These are phyloP conservation scores for Hippocampus zosterae DNA, from an alignment of 2,113 vertebrate genomes.

Conservation along the genomic window DNA sequence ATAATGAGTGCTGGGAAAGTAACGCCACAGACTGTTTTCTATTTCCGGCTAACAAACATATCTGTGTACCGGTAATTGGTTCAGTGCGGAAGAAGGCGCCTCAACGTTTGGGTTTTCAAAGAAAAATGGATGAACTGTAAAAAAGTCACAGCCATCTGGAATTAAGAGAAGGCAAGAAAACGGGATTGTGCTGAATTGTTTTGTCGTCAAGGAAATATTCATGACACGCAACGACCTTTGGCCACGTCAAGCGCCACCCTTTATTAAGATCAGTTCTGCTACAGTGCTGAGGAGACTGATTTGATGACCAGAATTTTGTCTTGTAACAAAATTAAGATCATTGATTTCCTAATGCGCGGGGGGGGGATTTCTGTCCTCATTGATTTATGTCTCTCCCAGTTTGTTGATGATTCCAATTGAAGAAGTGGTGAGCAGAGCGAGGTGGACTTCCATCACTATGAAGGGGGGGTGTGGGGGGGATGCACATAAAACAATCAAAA, in stretches of 20 bases:
- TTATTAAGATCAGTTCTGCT: not conserved
- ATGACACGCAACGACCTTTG: not conserved
- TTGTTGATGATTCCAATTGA: slow-evolving; percentile 44
- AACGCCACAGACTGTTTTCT: not conserved
- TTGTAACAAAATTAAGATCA: slow-evolving; percentile 46
- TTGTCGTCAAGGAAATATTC: not conserved
- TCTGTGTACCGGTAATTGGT: slow-evolving; percentile 39
- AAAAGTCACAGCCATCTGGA: no score
- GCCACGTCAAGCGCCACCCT: not conserved
- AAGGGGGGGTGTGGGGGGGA: not conserved
- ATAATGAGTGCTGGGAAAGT: not conserved
- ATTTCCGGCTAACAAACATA: slow-evolving; percentile 26
- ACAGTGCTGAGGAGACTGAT: slow-evolving; percentile 38
- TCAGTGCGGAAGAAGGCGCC: slow-evolving; percentile 30
- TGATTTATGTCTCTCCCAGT: slow-evolving; percentile 42
- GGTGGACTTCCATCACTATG: not conserved
- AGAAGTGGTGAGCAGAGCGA: slow-evolving; percentile 12
- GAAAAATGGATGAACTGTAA: no score
- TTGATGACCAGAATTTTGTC: slow-evolving; percentile 43
- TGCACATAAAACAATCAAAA: not conserved
- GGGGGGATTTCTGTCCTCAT: slow-evolving; percentile 27
- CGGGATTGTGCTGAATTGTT: not conserved
- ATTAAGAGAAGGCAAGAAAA: no score
- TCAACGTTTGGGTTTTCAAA: slow-evolving; percentile 19
- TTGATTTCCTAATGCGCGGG: slow-evolving; percentile 35